Conservation (phyloP, 2,113 vertebrate genomes). For the Grammomys dolichurus region DNA sequence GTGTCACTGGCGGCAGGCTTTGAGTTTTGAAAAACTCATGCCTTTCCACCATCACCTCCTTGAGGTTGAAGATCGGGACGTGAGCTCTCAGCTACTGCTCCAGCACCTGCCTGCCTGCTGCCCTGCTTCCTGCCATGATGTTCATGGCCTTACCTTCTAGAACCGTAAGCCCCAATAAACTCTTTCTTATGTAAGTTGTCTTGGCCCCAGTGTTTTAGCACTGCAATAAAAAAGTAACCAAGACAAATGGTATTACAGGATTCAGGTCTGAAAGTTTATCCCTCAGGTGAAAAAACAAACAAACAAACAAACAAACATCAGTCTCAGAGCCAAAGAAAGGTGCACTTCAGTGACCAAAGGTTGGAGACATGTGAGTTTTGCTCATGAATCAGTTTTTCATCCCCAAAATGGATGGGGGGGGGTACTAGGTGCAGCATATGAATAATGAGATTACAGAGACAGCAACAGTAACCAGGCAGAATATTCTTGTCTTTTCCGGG, state of each 20-base stretch:
- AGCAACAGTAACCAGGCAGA: not conserved
- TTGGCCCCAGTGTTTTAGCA: not conserved
- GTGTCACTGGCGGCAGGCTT: not conserved
- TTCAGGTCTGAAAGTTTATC: not conserved
- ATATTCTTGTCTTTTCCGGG: not conserved
- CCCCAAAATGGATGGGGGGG: not conserved
- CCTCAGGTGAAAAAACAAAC: no score
- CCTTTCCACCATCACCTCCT: not conserved
- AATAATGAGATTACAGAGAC: not conserved
- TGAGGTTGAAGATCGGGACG: not conserved
- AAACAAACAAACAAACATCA: not conserved
- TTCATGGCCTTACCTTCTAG: not conserved
- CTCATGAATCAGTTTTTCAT: no score
- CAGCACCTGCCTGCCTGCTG: not conserved
- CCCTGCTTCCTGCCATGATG: not conserved
- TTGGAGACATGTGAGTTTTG: not conserved
- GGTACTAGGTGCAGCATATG: not conserved
- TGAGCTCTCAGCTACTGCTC: not conserved
- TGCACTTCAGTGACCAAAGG: not conserved
- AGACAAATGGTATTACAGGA: not conserved
- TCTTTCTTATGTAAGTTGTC: not conserved
- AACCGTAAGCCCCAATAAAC: not conserved
- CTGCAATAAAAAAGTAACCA: not conserved
- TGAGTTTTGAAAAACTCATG: not conserved
- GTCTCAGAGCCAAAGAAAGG: not conserved